A percentile compares a stretch with the other conserved stretches of the same genome.
phyloP scores from a whole-genome alignment of 1,140 invertebrate genomes.

The Eciton burchellii region DNA sequence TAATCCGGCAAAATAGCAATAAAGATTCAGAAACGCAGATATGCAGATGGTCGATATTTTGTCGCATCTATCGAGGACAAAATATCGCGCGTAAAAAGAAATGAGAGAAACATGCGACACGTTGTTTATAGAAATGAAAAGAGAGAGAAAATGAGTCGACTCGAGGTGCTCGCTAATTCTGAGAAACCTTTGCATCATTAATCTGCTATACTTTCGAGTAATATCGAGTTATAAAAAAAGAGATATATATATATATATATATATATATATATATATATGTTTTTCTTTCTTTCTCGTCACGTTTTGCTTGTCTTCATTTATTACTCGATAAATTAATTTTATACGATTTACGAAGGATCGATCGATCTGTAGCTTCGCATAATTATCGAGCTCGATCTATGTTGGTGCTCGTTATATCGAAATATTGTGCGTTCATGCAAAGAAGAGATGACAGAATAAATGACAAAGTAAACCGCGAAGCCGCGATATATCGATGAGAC shows the following conservation, averaged over 20 bases:
- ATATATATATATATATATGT: no score
- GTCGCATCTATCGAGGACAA: neutral
- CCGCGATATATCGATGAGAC: neutral
- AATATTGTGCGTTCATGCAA: neutral
- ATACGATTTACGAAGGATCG: neutral
- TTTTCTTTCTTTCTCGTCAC: neutral
- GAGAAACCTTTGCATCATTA: no score
- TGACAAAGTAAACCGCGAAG: neutral
- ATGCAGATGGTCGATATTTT: neutral
- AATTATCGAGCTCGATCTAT: neutral
- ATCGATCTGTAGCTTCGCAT: neutral
- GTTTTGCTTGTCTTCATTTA: neutral
- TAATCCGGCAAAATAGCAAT: constrained; percentile 18
- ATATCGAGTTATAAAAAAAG: no score
- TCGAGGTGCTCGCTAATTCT: no score
- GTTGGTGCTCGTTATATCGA: neutral
- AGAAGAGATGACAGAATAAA: no score
- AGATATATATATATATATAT: no score
- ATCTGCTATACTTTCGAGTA: no score
- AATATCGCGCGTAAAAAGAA: neutral
- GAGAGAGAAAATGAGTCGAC: neutral
- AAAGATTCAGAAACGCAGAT: neutral
- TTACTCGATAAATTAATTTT: neutral
- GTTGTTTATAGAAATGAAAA: neutral
- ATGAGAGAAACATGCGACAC: neutral